phyloP scores from a whole-genome alignment of 2,888 invertebrate genomes.

The Coenonympha arcania region DNA sequence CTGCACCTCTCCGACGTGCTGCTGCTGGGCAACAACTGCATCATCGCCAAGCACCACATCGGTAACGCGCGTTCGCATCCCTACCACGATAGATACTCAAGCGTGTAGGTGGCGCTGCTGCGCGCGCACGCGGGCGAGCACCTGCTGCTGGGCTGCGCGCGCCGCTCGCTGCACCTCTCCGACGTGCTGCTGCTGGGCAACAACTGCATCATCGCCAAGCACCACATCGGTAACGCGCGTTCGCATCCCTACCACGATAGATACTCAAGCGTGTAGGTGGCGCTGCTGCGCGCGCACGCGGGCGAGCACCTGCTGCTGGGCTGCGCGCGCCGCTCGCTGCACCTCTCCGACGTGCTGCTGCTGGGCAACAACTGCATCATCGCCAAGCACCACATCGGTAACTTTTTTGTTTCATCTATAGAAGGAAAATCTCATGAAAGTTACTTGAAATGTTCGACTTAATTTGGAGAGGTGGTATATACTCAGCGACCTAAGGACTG shows the following conservation, averaged over 20 bases:
- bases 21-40: conserved; percentile 95
- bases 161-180: conserved; percentile 92
- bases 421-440: too few relatives aligned
- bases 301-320: conserved; percentile 96
- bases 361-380: conserved; percentile 98
- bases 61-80: too few relatives aligned
- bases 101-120: conserved; percentile 93
- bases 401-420: too few relatives aligned
- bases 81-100: too few relatives aligned
- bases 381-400: conserved; percentile 90
- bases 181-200: conserved; percentile 95
- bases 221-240: conserved; percentile 86
- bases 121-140: conserved; percentile 98
- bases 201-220: conserved; percentile 95
- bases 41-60: conserved; percentile 92
- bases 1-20: conserved; percentile 93
- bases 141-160: conserved; percentile 91
- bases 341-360: conserved; percentile 90
- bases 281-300: conserved; percentile 94
- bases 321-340: conserved; percentile 93
- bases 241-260: too few relatives aligned
- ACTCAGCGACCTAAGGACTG: too few relatives aligned
- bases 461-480: too few relatives aligned
- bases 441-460: too few relatives aligned
- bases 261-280: too few relatives aligned